These are phyloP conservation scores for Potamarius usumacintae DNA, from an alignment of 2,113 vertebrate genomes.

Conservation along the genomic window DNA sequence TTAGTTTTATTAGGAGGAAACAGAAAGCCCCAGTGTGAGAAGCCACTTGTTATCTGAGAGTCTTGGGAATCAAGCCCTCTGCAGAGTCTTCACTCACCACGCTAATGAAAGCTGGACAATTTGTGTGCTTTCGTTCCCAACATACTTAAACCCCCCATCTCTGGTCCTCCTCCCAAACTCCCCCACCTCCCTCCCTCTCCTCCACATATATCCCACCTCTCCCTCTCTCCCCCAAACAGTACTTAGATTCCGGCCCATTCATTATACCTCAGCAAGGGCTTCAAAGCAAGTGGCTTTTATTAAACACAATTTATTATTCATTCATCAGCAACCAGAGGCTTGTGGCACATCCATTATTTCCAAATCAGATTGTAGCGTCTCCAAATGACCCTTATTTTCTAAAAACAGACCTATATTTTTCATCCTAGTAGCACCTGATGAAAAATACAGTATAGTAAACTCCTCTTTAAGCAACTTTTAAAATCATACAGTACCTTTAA, in stretches of 20 bases:
- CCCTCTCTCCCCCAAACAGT: constrained; percentile 31
- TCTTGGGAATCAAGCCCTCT: constrained; percentile 79
- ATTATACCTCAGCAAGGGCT: constrained; percentile 26
- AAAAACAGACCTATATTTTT: constrained; percentile 22
- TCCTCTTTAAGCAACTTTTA: background rate
- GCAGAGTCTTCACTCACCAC: constrained; percentile 80
- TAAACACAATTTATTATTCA: constrained; percentile 40
- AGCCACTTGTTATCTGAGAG: constrained; percentile 83
- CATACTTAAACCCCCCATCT: constrained; percentile 71
- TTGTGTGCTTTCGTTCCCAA: constrained; percentile 76
- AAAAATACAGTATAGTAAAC: constrained; percentile 4
- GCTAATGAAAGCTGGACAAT: constrained; percentile 81
- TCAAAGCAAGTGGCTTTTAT: constrained; percentile 44
- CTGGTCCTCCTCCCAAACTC: constrained; percentile 60
- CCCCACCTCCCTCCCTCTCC: constrained; percentile 35
- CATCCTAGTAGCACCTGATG: background rate
- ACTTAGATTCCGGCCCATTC: constrained; percentile 36
- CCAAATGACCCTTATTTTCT: constrained; percentile 18
- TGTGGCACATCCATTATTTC: constrained; percentile 28
- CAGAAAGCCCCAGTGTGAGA: constrained; percentile 81
- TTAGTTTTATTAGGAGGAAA: constrained; percentile 77
- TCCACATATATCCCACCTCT: constrained; percentile 30
- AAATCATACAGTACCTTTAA: background rate
- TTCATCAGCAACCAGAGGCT: constrained; percentile 42
- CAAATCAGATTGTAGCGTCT: constrained; percentile 33